phyloP scores from a whole-genome alignment of 2,888 invertebrate genomes.

The Lymantria monacha region DNA sequence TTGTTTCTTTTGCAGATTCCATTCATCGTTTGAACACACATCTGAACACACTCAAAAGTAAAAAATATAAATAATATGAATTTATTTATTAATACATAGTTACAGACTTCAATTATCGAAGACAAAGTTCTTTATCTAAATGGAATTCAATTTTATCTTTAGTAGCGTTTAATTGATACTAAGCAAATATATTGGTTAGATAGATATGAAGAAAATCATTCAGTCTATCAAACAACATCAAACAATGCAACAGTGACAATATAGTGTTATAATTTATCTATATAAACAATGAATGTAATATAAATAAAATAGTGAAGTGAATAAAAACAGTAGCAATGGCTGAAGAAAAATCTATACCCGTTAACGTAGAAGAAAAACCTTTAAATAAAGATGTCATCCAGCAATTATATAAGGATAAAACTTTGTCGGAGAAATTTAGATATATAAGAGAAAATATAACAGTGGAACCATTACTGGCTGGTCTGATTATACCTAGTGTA shows the following conservation, averaged over 20 bases:
- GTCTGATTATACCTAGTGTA: constrained; percentile 86
- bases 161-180: constrained; percentile 70
- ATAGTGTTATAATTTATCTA: constrained; percentile 38
- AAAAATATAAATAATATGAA: constrained; percentile 5
- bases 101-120: constrained; percentile 16
- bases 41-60: constrained; percentile 12
- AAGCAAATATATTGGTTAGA: constrained; percentile 68
- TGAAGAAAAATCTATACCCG: constrained; percentile 51
- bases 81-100: background rate
- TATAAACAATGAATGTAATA: constrained; percentile 53
- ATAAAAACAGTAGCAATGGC: constrained; percentile 47
- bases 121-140: constrained; percentile 41
- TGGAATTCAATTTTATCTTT: constrained; percentile 54
- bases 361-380: constrained; percentile 62
- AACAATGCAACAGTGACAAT: constrained; percentile 46
- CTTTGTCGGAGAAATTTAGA: constrained; percentile 54
- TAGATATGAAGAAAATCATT: constrained; percentile 37
- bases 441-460: constrained; percentile 82
- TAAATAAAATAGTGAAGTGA: constrained; percentile 19
- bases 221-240: constrained; percentile 55
- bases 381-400: constrained; percentile 48
- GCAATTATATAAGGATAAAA: constrained; percentile 51
- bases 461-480: constrained; percentile 87
- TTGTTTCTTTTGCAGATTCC: constrained; percentile 29
- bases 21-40: constrained; percentile 21